Evolutionary conservation across 1,140 invertebrate species (phyloP).

Genomic region (Heliconius hermathena): DNA sequence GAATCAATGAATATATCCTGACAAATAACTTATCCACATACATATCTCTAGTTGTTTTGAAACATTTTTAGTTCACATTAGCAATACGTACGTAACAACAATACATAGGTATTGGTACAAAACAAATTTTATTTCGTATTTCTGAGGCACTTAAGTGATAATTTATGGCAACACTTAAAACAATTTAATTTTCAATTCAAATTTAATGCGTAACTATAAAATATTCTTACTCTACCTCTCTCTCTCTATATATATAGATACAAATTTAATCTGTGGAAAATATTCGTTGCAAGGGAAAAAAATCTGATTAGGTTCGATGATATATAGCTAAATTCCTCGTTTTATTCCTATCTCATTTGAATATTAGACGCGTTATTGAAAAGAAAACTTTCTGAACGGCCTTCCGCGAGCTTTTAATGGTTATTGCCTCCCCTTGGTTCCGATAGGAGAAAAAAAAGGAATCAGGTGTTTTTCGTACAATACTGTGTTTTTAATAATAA

Average conservation of each 20-base stretch:
- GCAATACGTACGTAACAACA: neutral
- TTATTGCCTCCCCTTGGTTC: slow-evolving; percentile 74
- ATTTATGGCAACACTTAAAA: slow-evolving; percentile 20
- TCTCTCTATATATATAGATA: slow-evolving; percentile 23
- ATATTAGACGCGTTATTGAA: slow-evolving; percentile 81
- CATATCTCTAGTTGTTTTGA: neutral
- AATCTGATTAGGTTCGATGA: slow-evolving; percentile 80
- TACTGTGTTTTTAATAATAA: slow-evolving; percentile 43
- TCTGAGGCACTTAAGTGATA: neutral
- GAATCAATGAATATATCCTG: no score
- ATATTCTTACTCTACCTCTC: slow-evolving; percentile 15
- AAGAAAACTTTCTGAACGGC: slow-evolving; percentile 76
- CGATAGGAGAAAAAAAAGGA: slow-evolving; percentile 56
- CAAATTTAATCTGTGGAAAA: slow-evolving; percentile 59
- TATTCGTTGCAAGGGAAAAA: slow-evolving; percentile 66
- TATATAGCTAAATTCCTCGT: slow-evolving; percentile 72
- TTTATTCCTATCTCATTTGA: slow-evolving; percentile 77
- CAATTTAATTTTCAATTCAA: slow-evolving; percentile 18
- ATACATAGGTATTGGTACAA: neutral
- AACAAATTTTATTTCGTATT: neutral
- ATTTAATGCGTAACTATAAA: slow-evolving; percentile 27
- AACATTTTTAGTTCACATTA: neutral
- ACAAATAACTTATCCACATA: no score
- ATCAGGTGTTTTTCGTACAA: slow-evolving; percentile 62
- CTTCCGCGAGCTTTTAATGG: slow-evolving; percentile 75